Evolutionary conservation across 1,140 invertebrate genomes (phyloP), one percentile per base, ranked within the genome.

Genomic region (Branchinecta lynchi): DNA sequence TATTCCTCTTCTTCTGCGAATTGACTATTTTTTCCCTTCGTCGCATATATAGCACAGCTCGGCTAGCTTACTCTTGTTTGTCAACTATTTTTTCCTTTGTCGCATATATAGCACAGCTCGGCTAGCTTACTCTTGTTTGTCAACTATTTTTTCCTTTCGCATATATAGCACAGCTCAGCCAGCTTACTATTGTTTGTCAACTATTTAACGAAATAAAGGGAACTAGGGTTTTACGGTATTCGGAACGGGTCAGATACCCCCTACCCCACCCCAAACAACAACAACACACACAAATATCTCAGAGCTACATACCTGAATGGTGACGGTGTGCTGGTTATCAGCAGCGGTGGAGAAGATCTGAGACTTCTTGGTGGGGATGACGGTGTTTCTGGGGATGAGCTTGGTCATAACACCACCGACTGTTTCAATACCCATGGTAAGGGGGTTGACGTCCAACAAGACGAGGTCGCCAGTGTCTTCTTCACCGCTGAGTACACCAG

Each of bases 271-370:
- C 32, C 32, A 32, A 5, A 32, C 1, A 32, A 32, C 1, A 32
- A 32, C 32, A 5, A n/a, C n/a, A n/a, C n/a, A n/a, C n/a, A n/a
- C n/a, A n/a, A n/a, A n/a, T 5, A 32, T 32, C 32, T 32, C 5
- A 32, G 32, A 32, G 32, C 32, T 32, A 32, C 32, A 80, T 8
- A 81, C 77, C 60, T 75, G 70, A 43, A 79, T 79, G 20, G 70
- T 73, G 0, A 81, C 80, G 43, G 70, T 76, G 7, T 76, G 73
- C 71, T 82, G 81, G 70, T 82, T 81, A 70, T 78, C 77, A 1
- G 72, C 68, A 65, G 74, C 76, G 12, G 77, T 79, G 3, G 75
- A 74, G 72, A 78, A 78, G 7, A 66, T 69, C 69, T 77, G 71
- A 20, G 73, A 71, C 9, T 70, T 71, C 68, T 77, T 76, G 10